Conservation (phyloP, 2,113 vertebrate genomes). For the Erinaceus europaeus region DNA sequence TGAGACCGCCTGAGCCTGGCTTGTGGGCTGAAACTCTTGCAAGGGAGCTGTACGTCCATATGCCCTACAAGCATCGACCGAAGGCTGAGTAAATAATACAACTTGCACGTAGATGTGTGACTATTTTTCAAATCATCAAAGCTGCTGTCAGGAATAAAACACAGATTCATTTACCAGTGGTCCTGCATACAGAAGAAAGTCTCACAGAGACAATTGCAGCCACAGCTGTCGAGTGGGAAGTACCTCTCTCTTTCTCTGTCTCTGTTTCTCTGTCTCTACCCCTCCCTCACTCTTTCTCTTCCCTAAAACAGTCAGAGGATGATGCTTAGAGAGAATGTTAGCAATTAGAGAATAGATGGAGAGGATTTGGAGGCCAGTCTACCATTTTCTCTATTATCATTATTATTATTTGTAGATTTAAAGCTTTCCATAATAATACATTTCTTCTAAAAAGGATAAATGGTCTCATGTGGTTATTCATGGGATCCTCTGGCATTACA, state of each 20-base stretch:
- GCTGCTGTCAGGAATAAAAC: constrained; percentile 57
- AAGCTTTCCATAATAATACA: constrained; percentile 61
- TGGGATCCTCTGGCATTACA: constrained; percentile 56
- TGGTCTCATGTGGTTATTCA: constrained; percentile 57
- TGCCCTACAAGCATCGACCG: constrained; percentile 55
- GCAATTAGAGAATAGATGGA: constrained; percentile 25
- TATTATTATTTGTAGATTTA: constrained; percentile 45
- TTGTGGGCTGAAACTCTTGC: constrained; percentile 68
- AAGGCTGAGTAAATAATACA: constrained; percentile 65
- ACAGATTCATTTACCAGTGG: constrained; percentile 38
- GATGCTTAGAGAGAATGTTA: constrained; percentile 49
- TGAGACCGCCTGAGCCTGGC: constrained; percentile 54
- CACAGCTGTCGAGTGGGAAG: too few relatives aligned
- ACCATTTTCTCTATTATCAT: constrained; percentile 42
- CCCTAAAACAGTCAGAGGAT: not conserved
- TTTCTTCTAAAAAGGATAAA: constrained; percentile 26
- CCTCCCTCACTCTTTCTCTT: too few relatives aligned
- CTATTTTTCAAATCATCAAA: constrained; percentile 72
- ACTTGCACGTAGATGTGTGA: constrained; percentile 53
- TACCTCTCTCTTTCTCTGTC: too few relatives aligned
- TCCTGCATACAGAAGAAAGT: not conserved
- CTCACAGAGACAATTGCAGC: constrained; percentile 28
- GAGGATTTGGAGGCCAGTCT: not conserved
- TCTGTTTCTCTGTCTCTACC: too few relatives aligned
- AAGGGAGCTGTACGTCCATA: constrained; percentile 60